Evolutionary conservation across 2,797 vertebrate species (phyloP).

Genomic region (Mormyrops boulengeri): DNA sequence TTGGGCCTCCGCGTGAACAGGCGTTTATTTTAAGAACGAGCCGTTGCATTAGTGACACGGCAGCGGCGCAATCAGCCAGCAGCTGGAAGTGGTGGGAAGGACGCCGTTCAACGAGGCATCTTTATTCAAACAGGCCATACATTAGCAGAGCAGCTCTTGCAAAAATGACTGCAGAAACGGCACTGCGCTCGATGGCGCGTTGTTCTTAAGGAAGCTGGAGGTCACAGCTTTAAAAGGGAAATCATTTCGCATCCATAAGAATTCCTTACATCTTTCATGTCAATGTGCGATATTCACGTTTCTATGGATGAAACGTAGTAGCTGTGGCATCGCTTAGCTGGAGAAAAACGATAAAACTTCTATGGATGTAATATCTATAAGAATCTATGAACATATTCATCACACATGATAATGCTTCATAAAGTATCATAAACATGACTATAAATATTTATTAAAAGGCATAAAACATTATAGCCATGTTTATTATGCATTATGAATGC

Average conservation of each 20-base stretch:
- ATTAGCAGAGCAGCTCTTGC: neutral
- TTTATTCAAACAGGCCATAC: neutral
- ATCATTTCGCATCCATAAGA: slow-evolving; percentile 28
- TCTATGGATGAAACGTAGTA: slow-evolving; percentile 16
- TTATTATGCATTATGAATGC: neutral
- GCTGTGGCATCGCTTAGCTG: neutral
- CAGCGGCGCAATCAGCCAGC: neutral
- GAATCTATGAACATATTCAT: neutral
- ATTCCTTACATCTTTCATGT: slow-evolving; percentile 25
- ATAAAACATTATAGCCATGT: neutral
- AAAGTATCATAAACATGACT: neutral
- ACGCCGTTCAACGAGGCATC: neutral
- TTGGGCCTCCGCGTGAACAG: neutral
- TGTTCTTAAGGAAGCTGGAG: slow-evolving; percentile 34
- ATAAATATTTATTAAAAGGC: neutral
- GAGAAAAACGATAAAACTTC: neutral
- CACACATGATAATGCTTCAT: neutral
- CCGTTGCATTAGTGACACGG: neutral
- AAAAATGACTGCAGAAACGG: no score
- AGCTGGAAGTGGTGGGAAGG: slow-evolving; percentile 6
- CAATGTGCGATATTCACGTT: slow-evolving; percentile 26
- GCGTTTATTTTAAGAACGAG: neutral
- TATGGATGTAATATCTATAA: neutral
- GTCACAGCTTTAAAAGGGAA: slow-evolving; percentile 28
- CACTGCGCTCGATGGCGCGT: slow-evolving; percentile 5